phyloP scores from a whole-genome alignment of 2,888 invertebrate genomes.

The Hirtodrosophila trivittata region DNA sequence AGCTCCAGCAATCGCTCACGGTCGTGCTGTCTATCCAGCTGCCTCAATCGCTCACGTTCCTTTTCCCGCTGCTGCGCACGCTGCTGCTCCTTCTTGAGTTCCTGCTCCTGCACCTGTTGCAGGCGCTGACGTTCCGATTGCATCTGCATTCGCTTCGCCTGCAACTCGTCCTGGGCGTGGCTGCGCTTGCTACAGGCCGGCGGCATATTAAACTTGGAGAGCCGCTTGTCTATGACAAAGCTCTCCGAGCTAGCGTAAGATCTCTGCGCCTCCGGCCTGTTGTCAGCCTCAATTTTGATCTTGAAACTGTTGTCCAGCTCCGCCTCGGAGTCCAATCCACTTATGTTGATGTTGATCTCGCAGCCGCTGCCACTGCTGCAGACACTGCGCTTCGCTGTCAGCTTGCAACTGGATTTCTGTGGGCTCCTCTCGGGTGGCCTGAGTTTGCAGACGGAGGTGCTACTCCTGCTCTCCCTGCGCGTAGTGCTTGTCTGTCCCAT shows the following conservation, averaged over 20 bases:
- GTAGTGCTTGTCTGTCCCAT: constrained; percentile 1
- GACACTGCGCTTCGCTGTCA: constrained; percentile 26
- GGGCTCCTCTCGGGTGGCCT: constrained; percentile 9
- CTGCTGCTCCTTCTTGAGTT: constrained; percentile 26
- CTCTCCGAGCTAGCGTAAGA: constrained; percentile 9
- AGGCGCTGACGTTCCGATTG: constrained; percentile 11
- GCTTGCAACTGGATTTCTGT: constrained; percentile 20
- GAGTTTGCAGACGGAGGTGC: constrained; percentile 10
- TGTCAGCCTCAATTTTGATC: constrained; percentile 69
- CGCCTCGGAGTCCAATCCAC: constrained; percentile 28
- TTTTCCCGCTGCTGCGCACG: constrained; percentile 21
- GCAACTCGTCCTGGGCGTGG: constrained; percentile 8
- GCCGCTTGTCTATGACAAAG: constrained; percentile 64
- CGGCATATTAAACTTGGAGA: constrained; percentile 63
- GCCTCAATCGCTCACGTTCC: constrained; percentile 37
- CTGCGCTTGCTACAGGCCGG: background rate
- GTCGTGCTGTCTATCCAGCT: constrained; percentile 42
- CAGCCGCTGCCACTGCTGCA: constrained; percentile 62
- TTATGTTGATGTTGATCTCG: constrained; percentile 75
- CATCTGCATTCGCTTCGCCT: constrained; percentile 6
- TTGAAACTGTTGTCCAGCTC: constrained; percentile 58
- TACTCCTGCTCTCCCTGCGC: background rate
- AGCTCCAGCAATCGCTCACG: constrained; percentile 29
- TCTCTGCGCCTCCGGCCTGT: constrained; percentile 1
- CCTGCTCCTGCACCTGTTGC: constrained; percentile 17